phyloP scores from a whole-genome alignment of 2,888 invertebrate genomes.

The Timandra comae region DNA sequence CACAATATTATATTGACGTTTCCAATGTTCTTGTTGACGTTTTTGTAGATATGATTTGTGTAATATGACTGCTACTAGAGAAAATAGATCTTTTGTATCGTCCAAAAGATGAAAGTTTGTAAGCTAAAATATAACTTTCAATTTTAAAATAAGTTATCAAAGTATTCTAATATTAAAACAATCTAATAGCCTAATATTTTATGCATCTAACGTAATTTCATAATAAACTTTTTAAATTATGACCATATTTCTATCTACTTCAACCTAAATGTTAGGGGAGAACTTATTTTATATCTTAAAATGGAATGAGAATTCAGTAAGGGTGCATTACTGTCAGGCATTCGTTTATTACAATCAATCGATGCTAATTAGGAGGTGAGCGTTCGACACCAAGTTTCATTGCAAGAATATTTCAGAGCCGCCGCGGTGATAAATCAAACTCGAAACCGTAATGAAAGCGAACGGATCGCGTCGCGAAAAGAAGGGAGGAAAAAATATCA shows the following conservation, averaged over 20 bases:
- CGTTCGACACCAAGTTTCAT: constrained; percentile 68
- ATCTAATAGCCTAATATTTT: too few species aligned
- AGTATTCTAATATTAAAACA: too few species aligned
- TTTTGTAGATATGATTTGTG: too few species aligned
- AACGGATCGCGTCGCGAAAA: constrained; percentile 76
- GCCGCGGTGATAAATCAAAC: constrained; percentile 76
- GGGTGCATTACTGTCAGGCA: constrained; percentile 22
- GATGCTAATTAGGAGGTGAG: constrained; percentile 71
- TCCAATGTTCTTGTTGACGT: neutral
- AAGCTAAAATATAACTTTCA: too few species aligned
- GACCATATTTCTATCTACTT: too few species aligned
- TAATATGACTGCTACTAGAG: too few species aligned
- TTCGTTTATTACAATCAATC: constrained; percentile 52
- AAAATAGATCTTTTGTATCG: too few species aligned
- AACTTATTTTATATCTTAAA: constrained; percentile 7
- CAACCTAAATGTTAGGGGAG: too few species aligned
- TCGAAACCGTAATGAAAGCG: constrained; percentile 77
- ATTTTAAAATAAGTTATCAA: too few species aligned
- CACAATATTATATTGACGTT: constrained; percentile 13
- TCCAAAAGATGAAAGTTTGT: too few species aligned
- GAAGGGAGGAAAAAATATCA: constrained; percentile 76
- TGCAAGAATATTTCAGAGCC: constrained; percentile 72
- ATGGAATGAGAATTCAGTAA: constrained; percentile 11
- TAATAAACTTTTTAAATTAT: too few species aligned
- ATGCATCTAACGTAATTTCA: too few species aligned